A percentile compares a stretch with the other conserved stretches of the same genome.
Evolutionary conservation across 2,113 vertebrate species (phyloP).

Genomic region (Cisticola juncidis): DNA sequence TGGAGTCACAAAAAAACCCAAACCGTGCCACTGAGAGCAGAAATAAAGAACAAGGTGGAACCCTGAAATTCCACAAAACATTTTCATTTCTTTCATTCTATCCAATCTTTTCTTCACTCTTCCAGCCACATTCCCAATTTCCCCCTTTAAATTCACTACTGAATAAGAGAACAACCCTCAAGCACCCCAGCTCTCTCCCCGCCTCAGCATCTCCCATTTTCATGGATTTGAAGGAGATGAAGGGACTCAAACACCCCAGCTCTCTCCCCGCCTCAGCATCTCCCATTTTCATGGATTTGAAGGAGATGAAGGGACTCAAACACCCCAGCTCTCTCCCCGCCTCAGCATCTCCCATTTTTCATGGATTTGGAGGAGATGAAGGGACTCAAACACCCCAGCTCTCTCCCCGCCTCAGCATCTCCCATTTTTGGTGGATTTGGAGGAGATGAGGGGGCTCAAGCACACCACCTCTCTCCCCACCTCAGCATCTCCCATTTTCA

Average conservation of each 20-base stretch:
- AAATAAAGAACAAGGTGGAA: neutral
- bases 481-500: no score
- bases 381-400: no score
- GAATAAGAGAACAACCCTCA: no score
- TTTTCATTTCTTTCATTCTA: neutral
- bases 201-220: neutral
- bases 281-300: accelerated
- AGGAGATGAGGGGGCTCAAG: no score
- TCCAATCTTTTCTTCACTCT: neutral
- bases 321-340: neutral
- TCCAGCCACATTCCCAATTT: neutral
- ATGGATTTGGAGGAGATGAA: accelerated
- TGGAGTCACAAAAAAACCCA: neutral
- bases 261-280: neutral
- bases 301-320: no score
- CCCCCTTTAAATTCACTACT: neutral
- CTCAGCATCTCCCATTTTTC: neutral
- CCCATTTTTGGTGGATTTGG: no score
- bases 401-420: neutral
- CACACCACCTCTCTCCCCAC: no score
- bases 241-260: no score
- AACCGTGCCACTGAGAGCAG: neutral
- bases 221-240: accelerated
- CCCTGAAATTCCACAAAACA: no score
- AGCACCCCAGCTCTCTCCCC: neutral